These are phyloP conservation scores for Drosophila serrata DNA, from an alignment of 1,140 invertebrate genomes.

Conservation along the genomic window DNA sequence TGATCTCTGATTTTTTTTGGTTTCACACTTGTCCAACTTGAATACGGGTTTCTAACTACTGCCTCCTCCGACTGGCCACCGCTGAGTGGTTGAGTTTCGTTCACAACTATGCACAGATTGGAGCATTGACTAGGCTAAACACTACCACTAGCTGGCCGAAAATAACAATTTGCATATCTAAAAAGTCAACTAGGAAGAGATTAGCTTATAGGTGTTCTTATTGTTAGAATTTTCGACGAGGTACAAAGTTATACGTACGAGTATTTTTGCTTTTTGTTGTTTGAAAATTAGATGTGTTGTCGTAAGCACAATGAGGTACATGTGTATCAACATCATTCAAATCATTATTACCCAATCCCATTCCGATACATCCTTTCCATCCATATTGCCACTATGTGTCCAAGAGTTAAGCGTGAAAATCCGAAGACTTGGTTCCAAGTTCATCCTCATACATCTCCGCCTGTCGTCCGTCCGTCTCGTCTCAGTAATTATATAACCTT, in stretches of 20 bases:
- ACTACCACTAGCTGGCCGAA: slow-evolving; percentile 58
- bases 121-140: slow-evolving; percentile 40
- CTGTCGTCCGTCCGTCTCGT: slow-evolving; percentile 23
- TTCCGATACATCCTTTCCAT: neutral
- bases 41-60: slow-evolving; percentile 60
- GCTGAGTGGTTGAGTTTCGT: slow-evolving; percentile 48
- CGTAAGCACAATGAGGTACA: slow-evolving; percentile 82
- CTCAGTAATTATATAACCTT: slow-evolving; percentile 68
- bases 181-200: slow-evolving; percentile 73
- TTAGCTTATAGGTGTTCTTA: slow-evolving; percentile 64
- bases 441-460: slow-evolving; percentile 6
- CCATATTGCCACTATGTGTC: slow-evolving; percentile 14
- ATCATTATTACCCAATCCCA: slow-evolving; percentile 39
- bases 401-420: slow-evolving; percentile 38
- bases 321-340: slow-evolving; percentile 79
- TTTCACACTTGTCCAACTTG: slow-evolving; percentile 79
- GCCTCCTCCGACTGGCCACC: slow-evolving; percentile 30
- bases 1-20: no score
- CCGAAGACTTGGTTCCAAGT: slow-evolving; percentile 39
- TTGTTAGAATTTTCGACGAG: slow-evolving; percentile 73
- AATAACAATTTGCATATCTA: slow-evolving; percentile 68
- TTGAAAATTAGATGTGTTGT: slow-evolving; percentile 64
- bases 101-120: slow-evolving; percentile 54
- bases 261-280: no score
- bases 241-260: slow-evolving; percentile 78